Base-by-base conservation (phyloP, 1,140 invertebrate species). In the Calephelis nemesis region DNA sequence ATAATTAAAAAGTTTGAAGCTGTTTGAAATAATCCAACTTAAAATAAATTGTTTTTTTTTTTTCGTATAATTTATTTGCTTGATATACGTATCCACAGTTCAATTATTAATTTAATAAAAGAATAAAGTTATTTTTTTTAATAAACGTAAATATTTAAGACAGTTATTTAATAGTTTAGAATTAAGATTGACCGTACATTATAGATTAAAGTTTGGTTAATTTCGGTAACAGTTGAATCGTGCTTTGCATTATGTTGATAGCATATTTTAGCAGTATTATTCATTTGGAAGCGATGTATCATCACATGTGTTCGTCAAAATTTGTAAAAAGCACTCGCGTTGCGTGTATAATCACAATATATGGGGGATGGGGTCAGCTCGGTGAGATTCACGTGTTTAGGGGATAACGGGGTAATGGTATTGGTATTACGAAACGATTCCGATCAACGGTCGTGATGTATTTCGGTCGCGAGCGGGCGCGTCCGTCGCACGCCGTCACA, bases 351-450 rank as follows among this genome's bases (percentile, higher is more conserved):
- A 72, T 65, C 71, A 71, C 62, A 66, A 73, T 73, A 71, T 78
- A 68, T 74, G 50, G 68, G 70, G 74, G 64, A 40, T 48, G 70
- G 65, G 54, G 40, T 63, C 39, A 11, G 39, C 11, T 63, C 40
- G 3, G 54, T 63, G 40, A 62, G 60, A 13, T 63, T 63, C 47
- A 47, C 42, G 9, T 15, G 47, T 49, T 49, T 9, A 11, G 15
- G 64, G 64, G 58, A 58, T 67, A 52, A 42, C 40, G 69, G 66
- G 72, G 66, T 50, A 71, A 75, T 75, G 78, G 70, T 74, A 72
- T 66, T 67, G 69, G 71, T 75, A 82, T 85, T 84, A 81, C 82
- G 81, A 79, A 79, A 84, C 82, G 76, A 77, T 79, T 74, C 79
- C 79, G 79, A 74, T 75, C 72, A 69, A 62, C 74, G 76, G 71